Base-by-base conservation (phyloP, 2,888 invertebrate genomes). In the Microctonus hyperodae region DNA sequence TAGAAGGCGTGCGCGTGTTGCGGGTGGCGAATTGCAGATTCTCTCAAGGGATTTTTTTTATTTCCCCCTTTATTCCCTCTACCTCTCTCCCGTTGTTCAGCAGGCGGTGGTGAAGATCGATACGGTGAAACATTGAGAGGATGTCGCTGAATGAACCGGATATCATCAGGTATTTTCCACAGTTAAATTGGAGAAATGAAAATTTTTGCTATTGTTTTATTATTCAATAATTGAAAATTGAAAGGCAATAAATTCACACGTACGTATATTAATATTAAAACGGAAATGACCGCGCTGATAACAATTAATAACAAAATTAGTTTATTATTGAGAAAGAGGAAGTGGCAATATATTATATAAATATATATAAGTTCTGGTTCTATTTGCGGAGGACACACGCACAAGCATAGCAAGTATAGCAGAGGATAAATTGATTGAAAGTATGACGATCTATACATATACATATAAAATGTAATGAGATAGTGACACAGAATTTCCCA, bases 401-500 rank as follows among this genome's bases (percentile, higher is more conserved):
- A 58, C 37, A 37, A 37, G 23, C 53, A 44, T 33, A 16, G 9
- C 33, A 51, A 51, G 50, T 33, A 51, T 53, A 61, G 64, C 61
- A 62, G 67, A 69, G 70, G 66, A 70, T 72, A 63, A 70, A 75
- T 76, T 75, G 76, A 77, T 77, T 75, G 78, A 77, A 78, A 20
- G 16, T 44, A 5, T 40, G n/a, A 40, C 13, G 6, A 6, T n/a
- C 16, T 78, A 74, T 78, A 79, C 79, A 23, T 22, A 23, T n/a
- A n/a, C n/a, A n/a, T n/a, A n/a, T n/a, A 81, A 76, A 79, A 77
- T 73, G 78, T 79, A 81, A 82, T 81, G 79, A 82, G 79, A 78
- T 76, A 79, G 37, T 67, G 67, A 67, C 67, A 67, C 67, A 67
- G 62, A 67, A 67, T 62, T 67, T 51, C 40, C 22, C 37, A 37